phyloP scores from a whole-genome alignment of 2,888 invertebrate genomes.

The Drosophila mulleri region DNA sequence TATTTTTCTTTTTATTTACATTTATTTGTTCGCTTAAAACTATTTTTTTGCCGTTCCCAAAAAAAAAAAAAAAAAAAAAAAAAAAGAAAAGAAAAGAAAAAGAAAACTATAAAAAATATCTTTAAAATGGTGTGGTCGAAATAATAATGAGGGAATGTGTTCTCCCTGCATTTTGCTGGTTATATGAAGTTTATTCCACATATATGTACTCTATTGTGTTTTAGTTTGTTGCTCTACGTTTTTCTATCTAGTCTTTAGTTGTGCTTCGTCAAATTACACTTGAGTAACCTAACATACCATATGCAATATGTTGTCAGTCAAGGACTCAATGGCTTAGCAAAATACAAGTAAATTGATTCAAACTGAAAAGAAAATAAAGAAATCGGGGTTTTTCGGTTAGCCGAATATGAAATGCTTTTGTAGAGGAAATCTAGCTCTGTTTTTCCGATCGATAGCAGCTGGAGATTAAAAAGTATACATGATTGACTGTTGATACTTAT shows the following conservation, averaged over 20 bases:
- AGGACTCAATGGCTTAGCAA: constrained; percentile 82
- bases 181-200: constrained; percentile 60
- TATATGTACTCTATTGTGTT: constrained; percentile 56
- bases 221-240: constrained; percentile 59
- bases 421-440: not conserved
- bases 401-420: constrained; percentile 5
- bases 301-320: constrained; percentile 81
- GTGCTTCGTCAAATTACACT: constrained; percentile 76
- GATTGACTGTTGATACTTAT: not conserved
- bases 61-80: constrained; percentile 3
- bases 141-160: constrained; percentile 85
- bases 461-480: not conserved
- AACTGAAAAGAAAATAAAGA: not conserved
- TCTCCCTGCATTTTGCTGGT: constrained; percentile 84
- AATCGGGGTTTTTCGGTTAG: not conserved
- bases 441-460: not conserved
- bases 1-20: not conserved
- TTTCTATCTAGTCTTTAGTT: constrained; percentile 69
- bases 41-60: constrained; percentile 25
- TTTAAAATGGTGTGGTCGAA: constrained; percentile 82
- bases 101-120: constrained; percentile 28
- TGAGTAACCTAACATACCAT: constrained; percentile 67
- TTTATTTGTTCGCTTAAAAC: constrained; percentile 18
- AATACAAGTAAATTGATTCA: constrained; percentile 35
- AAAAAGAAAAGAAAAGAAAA: not conserved